Evolutionary conservation across 2,113 vertebrate genomes (phyloP).

Genomic region (Arvicanthis niloticus): DNA sequence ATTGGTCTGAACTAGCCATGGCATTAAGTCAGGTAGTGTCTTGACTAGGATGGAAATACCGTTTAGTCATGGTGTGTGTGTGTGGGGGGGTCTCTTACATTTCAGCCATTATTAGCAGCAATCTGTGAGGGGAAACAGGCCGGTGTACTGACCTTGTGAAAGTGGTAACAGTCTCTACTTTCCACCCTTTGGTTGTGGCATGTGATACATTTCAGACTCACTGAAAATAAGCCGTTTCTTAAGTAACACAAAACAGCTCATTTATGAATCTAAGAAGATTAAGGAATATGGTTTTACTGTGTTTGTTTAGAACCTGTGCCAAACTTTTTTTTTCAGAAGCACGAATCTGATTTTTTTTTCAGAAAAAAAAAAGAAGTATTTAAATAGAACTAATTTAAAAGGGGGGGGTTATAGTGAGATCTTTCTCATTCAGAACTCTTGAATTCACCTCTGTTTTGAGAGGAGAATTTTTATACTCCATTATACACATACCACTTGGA

Average conservation of each 20-base stretch:
- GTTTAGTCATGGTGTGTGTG: neutral
- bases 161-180: conserved; percentile 57
- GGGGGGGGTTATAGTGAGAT: neutral
- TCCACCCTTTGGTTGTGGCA: conserved; percentile 26
- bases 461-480: neutral
- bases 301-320: conserved; percentile 75
- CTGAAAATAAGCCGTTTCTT: conserved; percentile 74
- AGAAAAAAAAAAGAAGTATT: neutral
- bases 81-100: neutral
- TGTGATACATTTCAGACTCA: conserved; percentile 73
- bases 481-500: neutral
- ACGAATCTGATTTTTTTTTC: conserved; percentile 50
- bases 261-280: conserved; percentile 74
- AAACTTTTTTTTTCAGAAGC: conserved; percentile 35
- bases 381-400: neutral
- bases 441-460: conserved; percentile 14
- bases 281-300: conserved; percentile 55
- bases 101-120: neutral
- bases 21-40: neutral
- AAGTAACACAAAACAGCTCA: conserved; percentile 69
- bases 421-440: neutral
- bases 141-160: conserved; percentile 3
- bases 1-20: neutral
- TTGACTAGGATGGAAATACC: neutral
- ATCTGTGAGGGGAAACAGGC: conserved; percentile 23